phyloP scores from a whole-genome alignment of 1,140 invertebrate genomes.

The Potamilus streckersoni region DNA sequence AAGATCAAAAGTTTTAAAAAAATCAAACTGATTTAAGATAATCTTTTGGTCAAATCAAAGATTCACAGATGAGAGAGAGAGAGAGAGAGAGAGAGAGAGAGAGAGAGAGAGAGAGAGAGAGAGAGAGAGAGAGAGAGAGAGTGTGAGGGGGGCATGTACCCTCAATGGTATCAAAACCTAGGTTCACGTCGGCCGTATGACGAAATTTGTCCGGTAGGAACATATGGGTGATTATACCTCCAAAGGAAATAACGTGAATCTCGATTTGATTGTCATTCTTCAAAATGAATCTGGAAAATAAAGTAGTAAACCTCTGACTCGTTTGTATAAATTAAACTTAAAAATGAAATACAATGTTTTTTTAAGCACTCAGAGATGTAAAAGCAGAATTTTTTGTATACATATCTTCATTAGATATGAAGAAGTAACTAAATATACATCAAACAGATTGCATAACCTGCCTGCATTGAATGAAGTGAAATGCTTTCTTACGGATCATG shows the following conservation, averaged over 20 bases:
- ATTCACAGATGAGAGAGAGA: conserved; percentile 29
- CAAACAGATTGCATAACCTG: too few species aligned
- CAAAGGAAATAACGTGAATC: conserved; percentile 11
- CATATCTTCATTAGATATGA: too few species aligned
- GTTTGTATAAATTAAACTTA: too few species aligned
- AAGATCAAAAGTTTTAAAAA: conserved; percentile 26
- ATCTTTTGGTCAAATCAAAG: conserved; percentile 13
- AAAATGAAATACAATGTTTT: too few species aligned
- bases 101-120: conserved; percentile 34
- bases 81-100: conserved; percentile 38
- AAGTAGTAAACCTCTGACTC: too few species aligned
- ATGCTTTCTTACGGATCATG: too few species aligned
- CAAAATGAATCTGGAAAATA: conserved; percentile 12
- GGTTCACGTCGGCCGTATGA: background rate
- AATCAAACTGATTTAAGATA: conserved; percentile 21
- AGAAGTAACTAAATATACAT: too few species aligned
- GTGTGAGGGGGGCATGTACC: conserved; percentile 14
- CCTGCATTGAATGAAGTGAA: too few species aligned
- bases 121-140: conserved; percentile 34
- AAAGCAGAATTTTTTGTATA: too few species aligned
- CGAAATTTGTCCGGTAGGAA: conserved; percentile 20
- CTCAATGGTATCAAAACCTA: conserved; percentile 18
- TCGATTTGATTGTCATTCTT: conserved; percentile 21
- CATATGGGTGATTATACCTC: conserved; percentile 22
- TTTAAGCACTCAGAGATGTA: too few species aligned